Base-by-base conservation (phyloP, 1,140 invertebrate species). In the Sarcophaga bullata region DNA sequence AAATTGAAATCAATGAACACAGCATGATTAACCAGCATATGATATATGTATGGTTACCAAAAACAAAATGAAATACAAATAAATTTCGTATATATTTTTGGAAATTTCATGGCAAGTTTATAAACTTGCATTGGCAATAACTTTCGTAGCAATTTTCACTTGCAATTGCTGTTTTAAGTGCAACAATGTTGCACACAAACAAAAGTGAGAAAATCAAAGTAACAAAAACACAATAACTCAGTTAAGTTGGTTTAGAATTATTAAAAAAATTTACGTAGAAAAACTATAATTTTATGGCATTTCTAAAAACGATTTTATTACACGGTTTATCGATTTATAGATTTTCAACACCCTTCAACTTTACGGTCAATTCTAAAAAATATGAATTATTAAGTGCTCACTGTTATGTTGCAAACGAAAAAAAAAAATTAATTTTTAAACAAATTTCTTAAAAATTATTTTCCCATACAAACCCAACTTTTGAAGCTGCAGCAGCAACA, bases 311-410 rank as follows among this genome's bases (percentile, higher is more conserved):
- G 25, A 37, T 37, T 37, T 37, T 37, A 37, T 37, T 37, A 37
- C 25, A 37, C 25, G 25, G 25, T 37, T 37, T 68, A 68, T 68
- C 19, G 17, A 68, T 68, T 68, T 68, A 68, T 68, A 8, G 19
- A 68, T 68, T 68, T 68, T 68, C 62, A 68, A 68, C 62, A 68
- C 62, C 62, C 19, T 68, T 68, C 62, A 68, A 68, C 62, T 68
- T 68, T 68, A 19, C 17, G n/a, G 17, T 19, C 62, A 68, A 8
- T 68, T 68, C 19, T n/a, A n/a, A 68, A 2, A 19, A 25, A 25
- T 9, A 68, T 37, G 19, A 68, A 68, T 8, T 68, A 58, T 58
- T 58, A 58, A 37, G 25, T 37, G 25, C 25, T 58, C n/a, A n/a
- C 17, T 68, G 7, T 68, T 68, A 8, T 68, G 19, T 68, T 6